These are phyloP conservation scores for Sylvia atricapilla DNA, from an alignment of 2,113 vertebrate species.

Conservation along the genomic window DNA sequence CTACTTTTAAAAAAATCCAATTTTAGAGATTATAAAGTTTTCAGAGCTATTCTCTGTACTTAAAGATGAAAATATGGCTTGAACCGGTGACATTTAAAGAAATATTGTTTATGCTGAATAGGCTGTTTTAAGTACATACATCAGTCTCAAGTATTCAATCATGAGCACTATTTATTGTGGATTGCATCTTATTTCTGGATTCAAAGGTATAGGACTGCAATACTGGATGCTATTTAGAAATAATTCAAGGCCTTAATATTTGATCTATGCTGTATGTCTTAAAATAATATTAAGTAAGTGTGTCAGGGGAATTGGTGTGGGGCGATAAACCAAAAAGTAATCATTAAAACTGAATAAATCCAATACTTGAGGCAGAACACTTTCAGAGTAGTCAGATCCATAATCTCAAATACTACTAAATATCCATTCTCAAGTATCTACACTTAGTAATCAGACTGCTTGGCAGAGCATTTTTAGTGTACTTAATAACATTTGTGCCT, in stretches of 20 bases:
- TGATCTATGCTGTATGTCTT: neutral
- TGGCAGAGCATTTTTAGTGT: constrained; percentile 40
- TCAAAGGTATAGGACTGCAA: neutral
- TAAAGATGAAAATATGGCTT: neutral
- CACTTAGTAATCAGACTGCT: neutral
- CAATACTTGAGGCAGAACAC: constrained; percentile 9
- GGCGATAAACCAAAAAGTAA: neutral
- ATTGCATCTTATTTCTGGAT: neutral
- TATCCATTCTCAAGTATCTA: neutral
- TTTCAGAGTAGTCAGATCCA: constrained; percentile 21
- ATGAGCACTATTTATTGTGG: neutral
- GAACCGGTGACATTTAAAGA: neutral
- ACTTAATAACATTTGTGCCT: neutral
- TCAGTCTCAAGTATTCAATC: neutral
- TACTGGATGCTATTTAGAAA: neutral
- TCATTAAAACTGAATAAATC: constrained; percentile 11
- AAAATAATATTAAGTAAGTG: neutral
- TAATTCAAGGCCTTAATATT: neutral
- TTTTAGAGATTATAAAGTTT: neutral
- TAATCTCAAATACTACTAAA: constrained; percentile 17
- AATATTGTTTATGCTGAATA: neutral
- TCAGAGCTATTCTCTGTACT: neutral
- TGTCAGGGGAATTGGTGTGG: neutral
- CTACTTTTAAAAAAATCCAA: neutral
- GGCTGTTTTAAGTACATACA: neutral